These are phyloP conservation scores for Atta cephalotes DNA, from an alignment of 1,140 invertebrate species.

Conservation along the genomic window DNA sequence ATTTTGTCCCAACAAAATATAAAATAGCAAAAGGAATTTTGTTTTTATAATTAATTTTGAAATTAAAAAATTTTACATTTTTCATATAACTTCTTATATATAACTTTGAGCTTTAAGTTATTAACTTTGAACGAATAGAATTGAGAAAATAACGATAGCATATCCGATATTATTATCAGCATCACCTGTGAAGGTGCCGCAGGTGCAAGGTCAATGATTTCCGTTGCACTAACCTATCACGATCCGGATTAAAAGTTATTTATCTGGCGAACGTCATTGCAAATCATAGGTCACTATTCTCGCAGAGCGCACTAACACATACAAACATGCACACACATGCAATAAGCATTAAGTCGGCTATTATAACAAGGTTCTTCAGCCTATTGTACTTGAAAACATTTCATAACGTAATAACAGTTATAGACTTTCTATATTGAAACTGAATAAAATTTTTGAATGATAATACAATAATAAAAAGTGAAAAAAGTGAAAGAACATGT, in stretches of 20 bases:
- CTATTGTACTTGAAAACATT: conserved; percentile 24
- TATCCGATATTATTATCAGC: neutral
- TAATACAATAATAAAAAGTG: neutral
- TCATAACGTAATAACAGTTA: conserved; percentile 6
- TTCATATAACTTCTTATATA: neutral
- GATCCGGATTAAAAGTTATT: conserved; percentile 68
- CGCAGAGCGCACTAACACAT: conserved; percentile 55
- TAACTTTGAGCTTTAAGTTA: neutral
- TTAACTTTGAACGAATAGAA: neutral
- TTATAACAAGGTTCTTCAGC: neutral
- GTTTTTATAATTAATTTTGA: neutral
- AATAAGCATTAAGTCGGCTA: conserved; percentile 30
- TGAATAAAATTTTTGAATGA: neutral
- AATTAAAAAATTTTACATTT: neutral
- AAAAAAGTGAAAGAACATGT: too few species aligned
- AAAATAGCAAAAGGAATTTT: neutral
- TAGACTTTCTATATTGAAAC: neutral
- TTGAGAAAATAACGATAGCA: neutral
- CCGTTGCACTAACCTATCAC: conserved; percentile 76
- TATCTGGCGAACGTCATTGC: conserved; percentile 9
- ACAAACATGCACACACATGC: neutral
- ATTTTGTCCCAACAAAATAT: neutral
- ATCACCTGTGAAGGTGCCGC: neutral
- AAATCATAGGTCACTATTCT: conserved; percentile 74
- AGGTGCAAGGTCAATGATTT: conserved; percentile 58